Base-by-base conservation (phyloP, 2,113 vertebrate genomes). In the Engystomops pustulosus region DNA sequence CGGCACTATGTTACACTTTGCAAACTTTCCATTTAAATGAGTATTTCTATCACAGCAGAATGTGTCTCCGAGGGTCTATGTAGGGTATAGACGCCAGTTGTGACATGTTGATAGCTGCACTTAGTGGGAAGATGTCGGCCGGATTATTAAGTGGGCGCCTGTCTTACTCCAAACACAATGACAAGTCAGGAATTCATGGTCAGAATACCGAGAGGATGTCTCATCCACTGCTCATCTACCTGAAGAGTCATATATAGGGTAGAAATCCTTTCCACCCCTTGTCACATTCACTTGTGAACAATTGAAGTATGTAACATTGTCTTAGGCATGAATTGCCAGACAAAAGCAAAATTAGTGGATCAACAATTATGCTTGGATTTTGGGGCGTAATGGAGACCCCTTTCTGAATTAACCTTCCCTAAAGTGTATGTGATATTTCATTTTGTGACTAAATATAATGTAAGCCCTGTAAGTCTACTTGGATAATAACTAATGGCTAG, bases 21-120 rank as follows among this genome's bases (percentile, higher is more conserved):
- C 68, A 71, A 71, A 74, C 70, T 77, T 77, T 55, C 49, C 74
- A 77, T 58, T 23, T 58, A 53, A 55, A 55, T 77, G 23, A 62
- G 30, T 36, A 44, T 55, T 79, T 79, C 58, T 41, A n/a, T 55
- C 18, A 55, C 11, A 55, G 49, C 30, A n/a, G n/a, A 55, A 25
- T 11, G 72, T 47, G 45, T 18, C 41, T 15, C 45, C 71, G 47
- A n/a, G 44, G 5, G 25, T 25, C 44, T 44, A 34, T 20, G 25
- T 49, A 34, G 9, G 27, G 68, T 44, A 41, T 36, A 25, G 67
- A 14, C 49, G 65, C n/a, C 45, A 51, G 3, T 18, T 70, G 41
- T 36, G 82, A 85, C 76, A 44, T n/a, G 3, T 53, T 78, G 89
- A 88, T 4, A 67, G 38, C 86, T 53, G 82, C 32, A 55, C 51